Base-by-base conservation (phyloP, 2,888 invertebrate genomes). In the Tricholauxania praeusta region DNA sequence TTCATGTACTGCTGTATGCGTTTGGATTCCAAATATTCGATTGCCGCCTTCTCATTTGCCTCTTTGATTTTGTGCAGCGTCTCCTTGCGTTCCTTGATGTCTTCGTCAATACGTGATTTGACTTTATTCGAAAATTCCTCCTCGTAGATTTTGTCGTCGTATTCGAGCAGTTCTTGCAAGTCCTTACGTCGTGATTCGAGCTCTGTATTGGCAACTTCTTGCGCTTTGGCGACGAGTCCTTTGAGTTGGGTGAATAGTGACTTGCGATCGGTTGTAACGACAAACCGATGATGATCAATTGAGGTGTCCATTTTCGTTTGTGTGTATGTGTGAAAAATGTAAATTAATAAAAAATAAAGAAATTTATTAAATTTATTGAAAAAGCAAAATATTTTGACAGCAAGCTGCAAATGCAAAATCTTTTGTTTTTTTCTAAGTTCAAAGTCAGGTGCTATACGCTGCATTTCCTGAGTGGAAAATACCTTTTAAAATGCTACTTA, bases 121-220 rank as follows among this genome's bases (percentile, higher is more conserved):
- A 85, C 85, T 72, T 81, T 84, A 67, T 74, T 78, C 3, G 82
- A 75, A 57, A 85, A 85, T 72, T 86, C 86, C 53, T 82, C 75
- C 72, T 86, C 85, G 69, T 81, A 86, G 10, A 78, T 71, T 71
- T 80, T 78, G 52, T 86, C 86, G 67, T 86, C 86, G 17, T 69
- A 17, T 0, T 85, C 84, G 3, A 86, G 78, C 64, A 83, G 60
- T 10, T 74, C 53, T 64, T 80, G 79, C 8, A 86, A 70, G 0
- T 77, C 78, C 0, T 15, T 14, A n/a, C 83, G 81, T 4, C 86
- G 80, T 12, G 76, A 76, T 7, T 75, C 73, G 28, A 86, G 73
- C 63, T 86, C 84, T 15, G 81, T 77, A 14, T 73, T 76, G 12
- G 80, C 79, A 6, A 80, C 79, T 17, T 82, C 78, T 71, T 83